phyloP scores from a whole-genome alignment of 2,113 vertebrate genomes.

The Apteryx owenii region DNA sequence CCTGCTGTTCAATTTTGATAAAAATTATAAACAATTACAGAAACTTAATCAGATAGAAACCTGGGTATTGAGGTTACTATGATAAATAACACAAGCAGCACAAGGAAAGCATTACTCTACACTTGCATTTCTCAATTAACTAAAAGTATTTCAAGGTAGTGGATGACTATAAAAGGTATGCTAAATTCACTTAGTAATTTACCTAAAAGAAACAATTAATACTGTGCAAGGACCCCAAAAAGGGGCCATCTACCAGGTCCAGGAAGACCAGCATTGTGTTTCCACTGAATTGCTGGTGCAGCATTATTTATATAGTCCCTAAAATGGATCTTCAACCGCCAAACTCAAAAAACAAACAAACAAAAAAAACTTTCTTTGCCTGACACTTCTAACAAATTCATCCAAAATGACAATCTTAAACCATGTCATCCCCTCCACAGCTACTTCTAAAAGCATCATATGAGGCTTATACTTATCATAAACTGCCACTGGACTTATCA shows the following conservation, averaged over 20 bases:
- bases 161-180: background rate
- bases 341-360: background rate
- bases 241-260: background rate
- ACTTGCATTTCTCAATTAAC: background rate
- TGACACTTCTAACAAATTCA: background rate
- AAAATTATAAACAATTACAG: constrained; percentile 1
- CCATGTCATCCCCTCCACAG: background rate
- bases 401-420: fast-evolving
- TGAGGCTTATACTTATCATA: background rate
- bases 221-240: background rate
- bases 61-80: background rate
- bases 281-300: background rate
- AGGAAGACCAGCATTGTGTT: background rate
- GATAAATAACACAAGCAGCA: background rate
- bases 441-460: background rate
- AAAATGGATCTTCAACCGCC: background rate
- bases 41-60: background rate
- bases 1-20: background rate
- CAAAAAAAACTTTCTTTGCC: background rate
- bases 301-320: fast-evolving
- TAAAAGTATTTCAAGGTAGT: background rate
- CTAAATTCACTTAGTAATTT: background rate
- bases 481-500: background rate
- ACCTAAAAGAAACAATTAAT: background rate
- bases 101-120: background rate